Percentiles rank a stretch among this genome's conserved stretches.
These are phyloP conservation scores for Smittia aterrima DNA, from an alignment of 2,888 invertebrate species.

Conservation along the genomic window DNA sequence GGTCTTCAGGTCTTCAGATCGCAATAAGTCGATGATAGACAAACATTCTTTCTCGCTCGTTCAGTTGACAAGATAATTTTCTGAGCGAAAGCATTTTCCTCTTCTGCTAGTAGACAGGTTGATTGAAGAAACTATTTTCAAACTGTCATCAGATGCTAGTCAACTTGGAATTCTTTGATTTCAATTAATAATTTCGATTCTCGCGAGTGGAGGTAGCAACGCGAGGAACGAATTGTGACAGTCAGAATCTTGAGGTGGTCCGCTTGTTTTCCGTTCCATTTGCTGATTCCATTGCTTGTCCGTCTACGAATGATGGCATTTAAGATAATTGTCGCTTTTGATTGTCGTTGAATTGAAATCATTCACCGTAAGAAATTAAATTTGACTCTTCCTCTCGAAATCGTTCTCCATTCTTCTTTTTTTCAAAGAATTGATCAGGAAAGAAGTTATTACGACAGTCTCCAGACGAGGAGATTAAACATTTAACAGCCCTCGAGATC, in stretches of 20 bases:
- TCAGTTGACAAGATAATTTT: conserved; percentile 30
- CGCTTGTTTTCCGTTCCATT: not conserved
- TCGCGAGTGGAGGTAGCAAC: too few species aligned
- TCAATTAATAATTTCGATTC: too few species aligned
- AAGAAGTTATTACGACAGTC: not conserved
- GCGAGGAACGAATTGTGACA: too few species aligned
- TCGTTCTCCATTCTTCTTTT: not conserved
- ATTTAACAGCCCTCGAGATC: too few species aligned
- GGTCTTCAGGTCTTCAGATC: too few species aligned
- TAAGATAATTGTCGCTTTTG: conserved; percentile 37
- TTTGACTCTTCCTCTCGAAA: conserved; percentile 26
- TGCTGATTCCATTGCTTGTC: not conserved
- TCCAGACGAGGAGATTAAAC: too few species aligned
- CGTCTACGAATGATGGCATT: not conserved
- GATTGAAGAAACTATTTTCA: conserved; percentile 34
- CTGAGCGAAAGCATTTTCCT: conserved; percentile 27
- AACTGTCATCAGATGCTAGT: conserved; percentile 16
- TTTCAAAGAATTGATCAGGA: not conserved
- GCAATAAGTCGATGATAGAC: not conserved
- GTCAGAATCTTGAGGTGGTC: conserved; percentile 12
- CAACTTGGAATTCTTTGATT: not conserved
- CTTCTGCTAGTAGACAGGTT: conserved; percentile 19
- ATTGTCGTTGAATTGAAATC: conserved; percentile 33
- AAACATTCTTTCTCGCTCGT: not conserved
- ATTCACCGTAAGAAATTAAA: conserved; percentile 16